Percentiles rank a stretch among this genome's conserved stretches.
Conservation (phyloP, 2,797 vertebrate genomes). For the Epinephelus awoara region DNA sequence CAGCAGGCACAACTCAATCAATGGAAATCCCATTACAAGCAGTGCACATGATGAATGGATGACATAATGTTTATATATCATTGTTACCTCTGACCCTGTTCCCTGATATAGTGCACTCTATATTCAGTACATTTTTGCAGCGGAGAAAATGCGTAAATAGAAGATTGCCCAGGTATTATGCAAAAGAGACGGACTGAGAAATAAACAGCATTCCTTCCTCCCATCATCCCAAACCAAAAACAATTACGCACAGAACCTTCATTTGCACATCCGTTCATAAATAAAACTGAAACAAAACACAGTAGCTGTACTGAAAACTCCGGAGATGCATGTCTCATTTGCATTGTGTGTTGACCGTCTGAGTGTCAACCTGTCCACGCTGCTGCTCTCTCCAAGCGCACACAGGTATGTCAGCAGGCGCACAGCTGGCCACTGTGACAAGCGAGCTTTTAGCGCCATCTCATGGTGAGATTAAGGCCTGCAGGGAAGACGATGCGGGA, state of each 20-base stretch:
- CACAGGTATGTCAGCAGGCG: conserved; percentile 15
- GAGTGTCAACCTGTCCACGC: conserved; percentile 20
- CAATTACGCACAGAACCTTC: neutral
- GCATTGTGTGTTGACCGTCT: conserved; percentile 1
- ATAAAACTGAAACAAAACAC: neutral
- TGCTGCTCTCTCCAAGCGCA: neutral
- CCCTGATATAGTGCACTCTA: neutral
- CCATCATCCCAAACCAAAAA: neutral
- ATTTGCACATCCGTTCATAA: neutral
- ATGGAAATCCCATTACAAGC: neutral
- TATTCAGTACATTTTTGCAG: neutral
- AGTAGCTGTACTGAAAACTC: neutral
- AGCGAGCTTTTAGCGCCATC: conserved; percentile 33
- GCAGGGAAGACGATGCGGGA: neutral
- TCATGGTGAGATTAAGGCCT: conserved; percentile 7
- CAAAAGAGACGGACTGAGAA: neutral
- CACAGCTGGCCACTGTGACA: neutral
- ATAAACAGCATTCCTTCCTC: neutral
- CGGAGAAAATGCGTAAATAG: neutral
- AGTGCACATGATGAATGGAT: neutral
- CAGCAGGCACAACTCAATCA: neutral
- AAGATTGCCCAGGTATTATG: neutral
- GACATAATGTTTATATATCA: too few species aligned
- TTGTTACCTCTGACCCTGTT: neutral
- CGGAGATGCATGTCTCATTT: conserved; percentile 14